Percentiles rank a stretch among this genome's conserved stretches.
These are phyloP conservation scores for Hucho hucho DNA, from an alignment of 2,113 vertebrate species.

Conservation along the genomic window DNA sequence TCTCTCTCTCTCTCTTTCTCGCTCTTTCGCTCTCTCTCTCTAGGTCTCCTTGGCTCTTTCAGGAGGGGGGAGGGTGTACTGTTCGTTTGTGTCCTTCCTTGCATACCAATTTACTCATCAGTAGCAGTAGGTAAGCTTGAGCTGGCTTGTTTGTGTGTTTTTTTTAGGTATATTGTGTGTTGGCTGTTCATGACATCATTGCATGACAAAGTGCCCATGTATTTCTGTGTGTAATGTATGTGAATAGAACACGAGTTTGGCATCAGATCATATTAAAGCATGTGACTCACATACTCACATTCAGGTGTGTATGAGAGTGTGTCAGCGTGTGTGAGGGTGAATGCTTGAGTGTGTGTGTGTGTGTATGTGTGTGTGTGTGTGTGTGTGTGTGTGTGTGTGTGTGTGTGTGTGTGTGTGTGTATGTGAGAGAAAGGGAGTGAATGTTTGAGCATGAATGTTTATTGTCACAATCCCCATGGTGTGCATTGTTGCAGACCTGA, in stretches of 20 bases:
- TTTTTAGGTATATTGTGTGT: not conserved
- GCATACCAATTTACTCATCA: slow-evolving; percentile 47
- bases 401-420: slow-evolving; percentile 46
- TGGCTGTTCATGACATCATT: slow-evolving; percentile 34
- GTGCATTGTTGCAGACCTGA: slow-evolving; percentile 12
- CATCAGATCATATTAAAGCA: not conserved
- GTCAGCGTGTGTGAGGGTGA: slow-evolving; percentile 24
- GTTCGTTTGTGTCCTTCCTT: slow-evolving; percentile 27
- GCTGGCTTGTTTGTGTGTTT: slow-evolving; percentile 41
- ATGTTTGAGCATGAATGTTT: not conserved
- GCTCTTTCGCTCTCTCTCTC: too few species aligned
- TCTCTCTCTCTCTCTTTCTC: slow-evolving; percentile 6
- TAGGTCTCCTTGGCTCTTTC: not conserved
- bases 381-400: not conserved
- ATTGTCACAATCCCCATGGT: slow-evolving; percentile 2
- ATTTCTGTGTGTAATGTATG: not conserved
- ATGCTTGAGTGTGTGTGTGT: slow-evolving; percentile 30
- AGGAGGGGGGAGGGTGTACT: slow-evolving; percentile 3
- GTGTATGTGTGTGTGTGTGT: not conserved
- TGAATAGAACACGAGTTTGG: slow-evolving; percentile 17
- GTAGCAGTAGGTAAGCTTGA: slow-evolving; percentile 45
- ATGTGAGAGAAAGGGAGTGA: slow-evolving; percentile 1
- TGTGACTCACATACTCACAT: slow-evolving; percentile 4
- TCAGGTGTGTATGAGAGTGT: slow-evolving; percentile 24
- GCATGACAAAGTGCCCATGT: slow-evolving; percentile 4